Conservation (phyloP, 2,797 vertebrate genomes). For the Percopsis omiscomaycus region DNA sequence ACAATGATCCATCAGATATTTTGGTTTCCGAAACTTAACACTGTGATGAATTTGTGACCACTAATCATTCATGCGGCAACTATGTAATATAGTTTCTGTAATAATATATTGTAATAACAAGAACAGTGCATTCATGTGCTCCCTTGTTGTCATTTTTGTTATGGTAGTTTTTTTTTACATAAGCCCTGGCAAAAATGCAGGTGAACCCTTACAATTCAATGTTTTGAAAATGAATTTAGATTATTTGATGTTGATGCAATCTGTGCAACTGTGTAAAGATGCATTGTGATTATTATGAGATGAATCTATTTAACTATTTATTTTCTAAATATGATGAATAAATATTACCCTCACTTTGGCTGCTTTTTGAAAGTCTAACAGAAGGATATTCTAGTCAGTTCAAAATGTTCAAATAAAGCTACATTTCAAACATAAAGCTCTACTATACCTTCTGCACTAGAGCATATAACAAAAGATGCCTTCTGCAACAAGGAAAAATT, state of each 20-base stretch:
- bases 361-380: slow-evolving; percentile 38
- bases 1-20: slow-evolving; percentile 49
- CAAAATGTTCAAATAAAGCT: slow-evolving; percentile 10
- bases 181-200: slow-evolving; percentile 57
- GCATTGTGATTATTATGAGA: slow-evolving; percentile 59
- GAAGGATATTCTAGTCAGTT: slow-evolving; percentile 38
- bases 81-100: slow-evolving; percentile 19
- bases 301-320: slow-evolving; percentile 54
- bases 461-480: not conserved
- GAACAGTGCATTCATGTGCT: slow-evolving; percentile 12
- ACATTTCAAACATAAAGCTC: slow-evolving; percentile 26
- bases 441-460: slow-evolving; percentile 1
- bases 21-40: slow-evolving; percentile 62
- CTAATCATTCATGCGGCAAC: slow-evolving; percentile 33
- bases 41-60: slow-evolving; percentile 73
- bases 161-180: slow-evolving; percentile 34
- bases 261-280: slow-evolving; percentile 45
- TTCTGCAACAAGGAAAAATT: not conserved
- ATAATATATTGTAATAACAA: slow-evolving; percentile 2
- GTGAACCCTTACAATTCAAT: slow-evolving; percentile 34
- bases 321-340: slow-evolving; percentile 65
- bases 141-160: slow-evolving; percentile 17
- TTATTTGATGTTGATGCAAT: slow-evolving; percentile 43
- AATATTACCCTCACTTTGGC: slow-evolving; percentile 53
- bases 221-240: slow-evolving; percentile 46